Conservation (phyloP, 2,888 invertebrate genomes). For the Cephus sareptanus region DNA sequence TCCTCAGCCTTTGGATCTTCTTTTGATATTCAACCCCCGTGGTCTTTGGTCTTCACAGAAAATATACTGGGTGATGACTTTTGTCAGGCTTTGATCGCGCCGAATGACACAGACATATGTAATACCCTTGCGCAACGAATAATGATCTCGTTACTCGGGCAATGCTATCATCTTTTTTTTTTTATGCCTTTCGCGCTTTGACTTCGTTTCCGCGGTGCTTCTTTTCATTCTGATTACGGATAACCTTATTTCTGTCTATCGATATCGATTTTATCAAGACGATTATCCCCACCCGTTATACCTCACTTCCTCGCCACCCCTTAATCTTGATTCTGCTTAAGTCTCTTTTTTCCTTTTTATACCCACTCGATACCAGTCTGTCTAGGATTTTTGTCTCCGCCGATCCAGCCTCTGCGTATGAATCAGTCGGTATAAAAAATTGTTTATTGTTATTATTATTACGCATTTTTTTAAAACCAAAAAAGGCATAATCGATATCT, state of each 20-base stretch:
- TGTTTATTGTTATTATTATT: too few species aligned
- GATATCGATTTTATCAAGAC: not conserved
- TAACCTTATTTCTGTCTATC: not conserved
- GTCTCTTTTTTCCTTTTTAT: too few species aligned
- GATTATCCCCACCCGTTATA: not conserved
- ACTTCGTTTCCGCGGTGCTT: not conserved
- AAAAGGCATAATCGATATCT: too few species aligned
- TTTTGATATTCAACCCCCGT: not conserved
- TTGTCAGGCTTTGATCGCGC: not conserved
- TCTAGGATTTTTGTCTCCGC: too few species aligned
- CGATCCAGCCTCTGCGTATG: too few species aligned
- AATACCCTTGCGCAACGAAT: not conserved
- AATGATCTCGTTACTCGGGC: not conserved
- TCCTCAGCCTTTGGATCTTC: not conserved
- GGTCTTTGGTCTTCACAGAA: too few species aligned
- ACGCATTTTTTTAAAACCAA: too few species aligned
- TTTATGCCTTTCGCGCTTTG: not conserved
- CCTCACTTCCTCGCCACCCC: too few species aligned
- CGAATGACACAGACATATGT: not conserved
- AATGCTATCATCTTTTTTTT: not conserved
- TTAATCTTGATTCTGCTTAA: too few species aligned
- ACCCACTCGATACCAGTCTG: too few species aligned
- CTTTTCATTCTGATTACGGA: not conserved
- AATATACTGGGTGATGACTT: not conserved
- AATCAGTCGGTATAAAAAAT: too few species aligned